Conservation (phyloP, 2,888 invertebrate species). For the Lasioglossum figueresi region DNA sequence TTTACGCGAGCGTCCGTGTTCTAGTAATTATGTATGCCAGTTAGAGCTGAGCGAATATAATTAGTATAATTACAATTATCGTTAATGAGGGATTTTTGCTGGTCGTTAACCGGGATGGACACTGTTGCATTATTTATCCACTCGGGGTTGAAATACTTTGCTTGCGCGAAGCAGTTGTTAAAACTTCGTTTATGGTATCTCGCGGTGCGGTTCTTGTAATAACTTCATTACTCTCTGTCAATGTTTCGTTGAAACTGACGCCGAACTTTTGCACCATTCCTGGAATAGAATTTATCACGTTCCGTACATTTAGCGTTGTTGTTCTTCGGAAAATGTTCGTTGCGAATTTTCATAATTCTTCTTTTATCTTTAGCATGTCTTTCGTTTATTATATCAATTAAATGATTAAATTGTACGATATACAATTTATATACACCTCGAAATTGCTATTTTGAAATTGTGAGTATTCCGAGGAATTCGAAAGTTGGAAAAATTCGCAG, state of each 20-base stretch:
- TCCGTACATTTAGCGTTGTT: background rate
- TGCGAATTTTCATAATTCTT: background rate
- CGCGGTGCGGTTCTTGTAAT: background rate
- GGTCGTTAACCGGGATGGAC: background rate
- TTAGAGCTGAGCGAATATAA: background rate
- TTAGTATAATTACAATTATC: background rate
- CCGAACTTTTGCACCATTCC: background rate
- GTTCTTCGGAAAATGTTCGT: background rate
- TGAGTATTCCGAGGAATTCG: background rate
- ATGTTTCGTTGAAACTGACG: background rate
- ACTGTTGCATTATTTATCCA: constrained; percentile 12
- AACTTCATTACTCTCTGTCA: background rate
- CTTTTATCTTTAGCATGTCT: background rate
- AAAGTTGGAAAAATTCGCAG: background rate
- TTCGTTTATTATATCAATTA: background rate
- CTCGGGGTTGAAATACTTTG: background rate
- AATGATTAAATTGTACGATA: background rate
- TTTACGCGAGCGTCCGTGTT: background rate
- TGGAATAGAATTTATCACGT: background rate
- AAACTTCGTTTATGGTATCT: background rate
- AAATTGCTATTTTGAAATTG: background rate
- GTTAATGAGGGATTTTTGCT: constrained; percentile 4
- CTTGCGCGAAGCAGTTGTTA: background rate
- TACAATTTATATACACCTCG: background rate
- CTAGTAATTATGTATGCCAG: background rate